Conservation (phyloP, 2,113 vertebrate species). For the Hemibagrus wyckioides region DNA sequence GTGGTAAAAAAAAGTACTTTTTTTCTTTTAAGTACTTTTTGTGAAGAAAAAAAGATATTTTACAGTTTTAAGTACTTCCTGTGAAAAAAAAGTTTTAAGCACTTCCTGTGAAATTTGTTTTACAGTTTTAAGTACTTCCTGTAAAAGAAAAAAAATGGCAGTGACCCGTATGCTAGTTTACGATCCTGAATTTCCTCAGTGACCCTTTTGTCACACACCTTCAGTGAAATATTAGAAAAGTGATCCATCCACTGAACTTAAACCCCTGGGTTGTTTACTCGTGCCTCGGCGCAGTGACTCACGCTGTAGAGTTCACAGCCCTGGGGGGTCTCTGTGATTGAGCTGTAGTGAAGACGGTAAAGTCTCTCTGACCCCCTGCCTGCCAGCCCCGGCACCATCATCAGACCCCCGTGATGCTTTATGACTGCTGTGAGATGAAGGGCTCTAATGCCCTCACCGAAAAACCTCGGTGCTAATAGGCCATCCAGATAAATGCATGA, state of each 20-base stretch:
- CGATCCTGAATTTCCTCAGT: not conserved
- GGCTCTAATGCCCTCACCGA: not conserved
- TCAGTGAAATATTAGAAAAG: not conserved
- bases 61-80: too few relatives aligned
- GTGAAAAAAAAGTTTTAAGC: too few relatives aligned
- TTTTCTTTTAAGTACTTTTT: too few relatives aligned
- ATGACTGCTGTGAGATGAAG: not conserved
- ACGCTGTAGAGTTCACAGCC: not conserved
- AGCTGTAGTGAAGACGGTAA: not conserved
- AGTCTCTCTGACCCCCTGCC: slow-evolving; percentile 24
- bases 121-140: not conserved
- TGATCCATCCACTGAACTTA: not conserved
- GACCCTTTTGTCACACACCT: not conserved
- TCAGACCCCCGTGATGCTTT: slow-evolving; percentile 26
- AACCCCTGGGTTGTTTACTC: not conserved
- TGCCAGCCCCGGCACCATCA: slow-evolving; percentile 3
- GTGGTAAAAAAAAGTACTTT: too few relatives aligned
- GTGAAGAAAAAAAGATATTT: too few relatives aligned
- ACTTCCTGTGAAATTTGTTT: too few relatives aligned
- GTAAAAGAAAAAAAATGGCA: not conserved
- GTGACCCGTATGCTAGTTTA: too few relatives aligned
- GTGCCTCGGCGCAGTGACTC: not conserved
- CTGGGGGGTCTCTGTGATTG: slow-evolving; percentile 1
- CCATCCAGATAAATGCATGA: not conserved
- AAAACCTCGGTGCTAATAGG: not conserved